These are phyloP conservation scores for Formica exsecta DNA, from an alignment of 1,140 invertebrate species.

Conservation along the genomic window DNA sequence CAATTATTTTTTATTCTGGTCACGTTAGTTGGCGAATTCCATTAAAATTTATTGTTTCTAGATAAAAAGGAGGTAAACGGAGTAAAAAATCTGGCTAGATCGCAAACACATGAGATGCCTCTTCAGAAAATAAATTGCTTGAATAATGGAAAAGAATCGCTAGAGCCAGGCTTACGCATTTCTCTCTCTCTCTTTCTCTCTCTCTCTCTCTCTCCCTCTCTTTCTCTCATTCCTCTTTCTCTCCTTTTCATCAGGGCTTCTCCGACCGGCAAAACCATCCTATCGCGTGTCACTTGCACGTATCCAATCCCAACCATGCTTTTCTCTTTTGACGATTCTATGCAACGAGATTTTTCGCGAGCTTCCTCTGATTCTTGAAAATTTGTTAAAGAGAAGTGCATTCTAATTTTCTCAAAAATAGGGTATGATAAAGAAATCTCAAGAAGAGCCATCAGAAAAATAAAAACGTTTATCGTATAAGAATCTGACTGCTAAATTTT, in stretches of 20 bases:
- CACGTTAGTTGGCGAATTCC: constrained; percentile 16
- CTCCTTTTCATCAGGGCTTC: constrained; percentile 44
- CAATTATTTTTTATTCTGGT: not conserved
- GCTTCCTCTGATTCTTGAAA: not conserved
- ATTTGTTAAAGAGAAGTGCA: constrained; percentile 22
- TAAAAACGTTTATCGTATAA: not conserved
- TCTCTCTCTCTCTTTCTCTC: constrained; percentile 7
- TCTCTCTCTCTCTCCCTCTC: constrained; percentile 4
- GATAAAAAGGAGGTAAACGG: not conserved
- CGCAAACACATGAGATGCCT: constrained; percentile 23
- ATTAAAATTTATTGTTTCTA: constrained; percentile 35
- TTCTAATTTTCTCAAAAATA: constrained; percentile 10
- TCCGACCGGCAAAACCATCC: constrained; percentile 22
- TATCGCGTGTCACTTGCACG: constrained; percentile 64
- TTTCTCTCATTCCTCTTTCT: not conserved
- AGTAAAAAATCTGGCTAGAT: constrained; percentile 30
- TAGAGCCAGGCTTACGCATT: constrained; percentile 63
- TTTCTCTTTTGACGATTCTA: not conserved
- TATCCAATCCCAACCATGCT: constrained; percentile 48
- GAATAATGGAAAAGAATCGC: constrained; percentile 77
- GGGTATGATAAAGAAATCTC: not conserved
- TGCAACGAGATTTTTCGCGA: constrained; percentile 38
- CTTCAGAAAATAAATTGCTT: constrained; percentile 78
- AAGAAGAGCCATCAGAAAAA: not conserved
- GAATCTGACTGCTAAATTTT: not conserved